A percentile compares a stretch with the other conserved stretches of the same genome.
These are phyloP conservation scores for Hypsibius dujardini DNA, from an alignment of 1,140 invertebrate species.

Conservation along the genomic window DNA sequence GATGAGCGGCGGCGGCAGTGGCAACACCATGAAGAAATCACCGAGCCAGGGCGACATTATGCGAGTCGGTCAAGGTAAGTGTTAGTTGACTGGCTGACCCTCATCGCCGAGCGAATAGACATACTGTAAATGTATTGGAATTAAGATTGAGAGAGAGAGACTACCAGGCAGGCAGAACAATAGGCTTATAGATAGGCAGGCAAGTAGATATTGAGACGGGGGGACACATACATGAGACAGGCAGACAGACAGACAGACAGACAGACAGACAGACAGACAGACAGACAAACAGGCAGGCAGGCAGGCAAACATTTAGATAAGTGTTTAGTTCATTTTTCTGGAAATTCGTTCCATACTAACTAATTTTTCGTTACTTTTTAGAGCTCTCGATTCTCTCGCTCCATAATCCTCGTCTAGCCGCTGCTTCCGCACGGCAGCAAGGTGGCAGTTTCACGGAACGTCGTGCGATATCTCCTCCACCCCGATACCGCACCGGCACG, in stretches of 20 bases:
- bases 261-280: too few species aligned
- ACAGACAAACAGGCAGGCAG: too few species aligned
- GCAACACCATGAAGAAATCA: not conserved
- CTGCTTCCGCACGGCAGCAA: not conserved
- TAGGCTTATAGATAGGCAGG: too few species aligned
- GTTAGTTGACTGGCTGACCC: not conserved
- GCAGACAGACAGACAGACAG: too few species aligned
- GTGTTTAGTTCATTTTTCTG: not conserved
- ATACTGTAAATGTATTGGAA: too few species aligned
- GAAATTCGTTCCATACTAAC: not conserved
- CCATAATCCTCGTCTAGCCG: not conserved
- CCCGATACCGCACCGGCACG: not conserved
- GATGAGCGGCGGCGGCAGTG: not conserved
- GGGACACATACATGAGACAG: too few species aligned
- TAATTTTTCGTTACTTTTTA: not conserved
- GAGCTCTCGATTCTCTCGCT: slow-evolving; percentile 12
- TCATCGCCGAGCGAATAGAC: too few species aligned
- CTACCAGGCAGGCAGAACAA: too few species aligned
- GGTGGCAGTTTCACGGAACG: not conserved
- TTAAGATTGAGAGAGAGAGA: too few species aligned
- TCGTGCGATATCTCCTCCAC: not conserved
- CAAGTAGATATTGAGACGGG: too few species aligned
- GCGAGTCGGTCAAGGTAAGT: slow-evolving; percentile 3
- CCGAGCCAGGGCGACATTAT: slow-evolving; percentile 10
- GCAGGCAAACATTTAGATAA: too few species aligned